A percentile compares a stretch with the other conserved stretches of the same genome.
These are phyloP conservation scores for Channa argus DNA, from an alignment of 2,113 vertebrate genomes.

Conservation along the genomic window DNA sequence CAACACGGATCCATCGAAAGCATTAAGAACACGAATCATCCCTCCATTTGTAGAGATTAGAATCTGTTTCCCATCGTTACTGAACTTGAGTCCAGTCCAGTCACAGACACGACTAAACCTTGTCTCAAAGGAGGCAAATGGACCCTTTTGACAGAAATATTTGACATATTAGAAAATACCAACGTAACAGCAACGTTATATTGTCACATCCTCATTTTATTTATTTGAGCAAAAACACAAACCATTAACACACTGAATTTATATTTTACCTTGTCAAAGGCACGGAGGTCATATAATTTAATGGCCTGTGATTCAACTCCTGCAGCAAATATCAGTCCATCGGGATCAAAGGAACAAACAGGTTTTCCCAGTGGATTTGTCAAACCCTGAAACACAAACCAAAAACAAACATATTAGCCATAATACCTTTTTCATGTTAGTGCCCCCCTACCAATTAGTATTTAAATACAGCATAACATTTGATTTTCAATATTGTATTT, in stretches of 20 bases:
- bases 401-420: neutral
- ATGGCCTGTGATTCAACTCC: constrained; percentile 97
- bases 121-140: constrained; percentile 95
- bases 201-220: no score
- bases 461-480: neutral
- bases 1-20: constrained; percentile 93
- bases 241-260: neutral
- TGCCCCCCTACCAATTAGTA: neutral
- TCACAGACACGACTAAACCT: constrained; percentile 92
- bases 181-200: neutral
- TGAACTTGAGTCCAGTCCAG: constrained; percentile 98
- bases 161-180: neutral
- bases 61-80: constrained; percentile 97
- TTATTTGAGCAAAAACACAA: neutral
- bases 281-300: constrained; percentile 96
- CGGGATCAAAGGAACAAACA: constrained; percentile 98
- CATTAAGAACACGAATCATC: constrained; percentile 92
- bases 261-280: constrained; percentile 93
- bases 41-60: constrained; percentile 96
- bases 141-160: constrained; percentile 79
- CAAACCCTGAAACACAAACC: constrained; percentile 85
- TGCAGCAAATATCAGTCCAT: constrained; percentile 97
- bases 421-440: neutral
- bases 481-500: neutral
- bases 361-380: constrained; percentile 96